Conservation (phyloP, 2,888 invertebrate species). For the Ophion ellenae region DNA sequence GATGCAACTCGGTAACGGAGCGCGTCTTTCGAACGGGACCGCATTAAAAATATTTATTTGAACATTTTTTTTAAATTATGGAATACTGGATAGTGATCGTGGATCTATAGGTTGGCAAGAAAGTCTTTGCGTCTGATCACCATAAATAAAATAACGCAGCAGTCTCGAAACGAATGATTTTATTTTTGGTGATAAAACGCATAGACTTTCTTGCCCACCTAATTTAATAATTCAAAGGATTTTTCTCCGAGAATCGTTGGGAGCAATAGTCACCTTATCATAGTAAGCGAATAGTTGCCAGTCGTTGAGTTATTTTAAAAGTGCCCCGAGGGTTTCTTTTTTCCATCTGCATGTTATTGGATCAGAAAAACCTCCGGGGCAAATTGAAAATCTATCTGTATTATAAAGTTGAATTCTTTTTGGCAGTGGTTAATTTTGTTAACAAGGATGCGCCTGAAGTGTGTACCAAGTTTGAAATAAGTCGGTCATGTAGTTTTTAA, state of each 20-base stretch:
- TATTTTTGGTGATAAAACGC: too few relatives aligned
- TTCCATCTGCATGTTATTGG: background rate
- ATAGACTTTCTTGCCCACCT: too few relatives aligned
- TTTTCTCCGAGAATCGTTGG: background rate
- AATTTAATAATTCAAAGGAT: background rate
- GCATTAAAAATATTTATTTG: background rate
- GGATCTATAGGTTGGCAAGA: background rate
- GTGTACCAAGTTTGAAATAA: too few relatives aligned
- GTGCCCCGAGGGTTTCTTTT: background rate
- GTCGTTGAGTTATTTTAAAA: background rate
- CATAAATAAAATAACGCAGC: too few relatives aligned
- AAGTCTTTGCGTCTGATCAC: too few relatives aligned
- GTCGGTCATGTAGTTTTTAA: too few relatives aligned
- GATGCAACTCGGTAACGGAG: slow-evolving; percentile 10
- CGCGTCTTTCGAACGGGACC: background rate
- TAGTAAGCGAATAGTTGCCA: background rate
- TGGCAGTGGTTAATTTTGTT: background rate
- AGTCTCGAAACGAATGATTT: too few relatives aligned
- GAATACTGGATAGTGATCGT: background rate
- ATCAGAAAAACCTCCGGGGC: too few relatives aligned
- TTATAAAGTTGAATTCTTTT: background rate
- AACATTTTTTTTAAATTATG: background rate
- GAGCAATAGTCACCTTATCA: background rate
- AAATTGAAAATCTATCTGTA: too few relatives aligned
- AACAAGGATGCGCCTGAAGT: background rate